These are phyloP conservation scores for Germaria angustata DNA, from an alignment of 2,888 invertebrate genomes.

Conservation along the genomic window DNA sequence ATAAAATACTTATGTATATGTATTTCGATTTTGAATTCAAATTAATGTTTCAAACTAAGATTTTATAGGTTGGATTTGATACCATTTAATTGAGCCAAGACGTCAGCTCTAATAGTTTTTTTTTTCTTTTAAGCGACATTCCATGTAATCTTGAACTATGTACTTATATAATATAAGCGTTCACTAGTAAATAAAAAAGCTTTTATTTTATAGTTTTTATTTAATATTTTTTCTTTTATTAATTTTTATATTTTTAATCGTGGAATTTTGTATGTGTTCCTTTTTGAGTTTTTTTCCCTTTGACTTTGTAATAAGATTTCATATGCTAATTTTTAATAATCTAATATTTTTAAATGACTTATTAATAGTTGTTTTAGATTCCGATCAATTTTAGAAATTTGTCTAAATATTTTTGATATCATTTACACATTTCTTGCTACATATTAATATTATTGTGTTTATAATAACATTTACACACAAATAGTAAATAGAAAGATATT, in stretches of 20 bases:
- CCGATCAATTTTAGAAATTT: conserved; percentile 56
- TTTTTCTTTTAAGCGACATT: too few relatives aligned
- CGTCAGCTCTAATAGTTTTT: too few relatives aligned
- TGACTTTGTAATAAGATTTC: conserved; percentile 24
- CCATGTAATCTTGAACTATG: too few relatives aligned
- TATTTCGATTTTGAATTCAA: too few relatives aligned
- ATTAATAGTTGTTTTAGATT: conserved; percentile 36
- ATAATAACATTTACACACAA: conserved; percentile 63
- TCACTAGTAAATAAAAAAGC: conserved; percentile 17
- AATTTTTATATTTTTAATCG: conserved; percentile 36
- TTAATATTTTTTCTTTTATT: conserved; percentile 36
- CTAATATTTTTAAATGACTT: conserved; percentile 24
- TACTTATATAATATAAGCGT: too few relatives aligned
- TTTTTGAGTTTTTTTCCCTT: conserved; percentile 5
- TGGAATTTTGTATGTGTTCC: conserved; percentile 38
- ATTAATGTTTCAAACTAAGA: too few relatives aligned
- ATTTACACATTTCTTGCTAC: conserved; percentile 38
- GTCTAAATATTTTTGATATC: conserved; percentile 44
- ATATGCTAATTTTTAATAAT: conserved; percentile 37
- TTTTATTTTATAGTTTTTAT: conserved; percentile 39
- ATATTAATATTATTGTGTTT: conserved; percentile 31
- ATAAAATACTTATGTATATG: too few relatives aligned
- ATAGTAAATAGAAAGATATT: conserved; percentile 59
- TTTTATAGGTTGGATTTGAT: too few relatives aligned
- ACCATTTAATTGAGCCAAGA: too few relatives aligned